Evolutionary conservation across 2,797 vertebrate genomes (phyloP), one percentile per base, ranked within the genome.

Genomic region (Champsocephalus esox): DNA sequence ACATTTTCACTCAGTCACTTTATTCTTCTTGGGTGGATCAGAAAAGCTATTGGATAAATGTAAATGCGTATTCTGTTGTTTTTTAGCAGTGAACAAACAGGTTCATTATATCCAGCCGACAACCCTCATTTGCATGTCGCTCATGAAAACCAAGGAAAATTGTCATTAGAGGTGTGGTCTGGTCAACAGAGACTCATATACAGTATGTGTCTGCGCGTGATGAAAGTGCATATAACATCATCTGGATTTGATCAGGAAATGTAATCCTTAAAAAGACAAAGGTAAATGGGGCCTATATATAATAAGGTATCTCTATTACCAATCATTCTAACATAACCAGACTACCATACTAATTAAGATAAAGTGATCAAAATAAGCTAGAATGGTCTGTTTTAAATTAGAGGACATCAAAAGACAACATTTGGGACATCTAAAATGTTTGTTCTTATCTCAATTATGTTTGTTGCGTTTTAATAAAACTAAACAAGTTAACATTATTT

Each of bases 151-250:
- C 49, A 9, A 38, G 7, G 54, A 14, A 49, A 10, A 63, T 45
- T 34, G 24, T 6, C 34, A 49, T 63, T 9, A 46, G 14, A 46
- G 45, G 45, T 34, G 5, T 57, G 52, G 19, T 66, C 51, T 3
- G 8, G 38, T 14, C 64, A 54, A 44, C 24, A 56, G n/a, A 52
- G 19, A 43, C 34, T 43, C 12, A 10, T 41, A 49, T 12, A 34
- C 10, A 38, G 5, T 24, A 21, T 19, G 10, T 28, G 19, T 19
- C 13, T 61, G 28, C 28, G 12, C 16, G n/a, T 52, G 43, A 65
- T 43, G 44, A 32, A 45, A 24, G 21, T 55, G 14, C 41, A 44
- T 28, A 45, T 14, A 71, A 71, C 62, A 9, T 71, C 9, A 71
- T 46, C 21, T 19, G 17, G 24, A 28, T 16, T 54, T 16, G 6